Base-by-base conservation (phyloP, 2,888 invertebrate species). In the Morpho deidamia region DNA sequence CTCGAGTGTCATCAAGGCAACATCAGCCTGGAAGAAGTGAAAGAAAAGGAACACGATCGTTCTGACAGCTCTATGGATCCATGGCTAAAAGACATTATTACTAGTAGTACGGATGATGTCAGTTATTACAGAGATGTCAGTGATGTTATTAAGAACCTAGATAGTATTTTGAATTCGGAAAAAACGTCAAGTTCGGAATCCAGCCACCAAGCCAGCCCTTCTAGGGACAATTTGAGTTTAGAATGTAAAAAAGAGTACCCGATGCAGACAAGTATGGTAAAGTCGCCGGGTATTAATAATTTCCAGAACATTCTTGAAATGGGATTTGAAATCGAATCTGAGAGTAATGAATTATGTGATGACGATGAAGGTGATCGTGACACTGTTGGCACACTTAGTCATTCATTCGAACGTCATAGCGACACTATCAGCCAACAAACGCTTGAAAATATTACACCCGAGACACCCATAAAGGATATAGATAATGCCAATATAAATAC, bases 111-210 rank as follows among this genome's bases (percentile, higher is more conserved):
- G 44, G 92, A 92, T 47, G 92, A 92, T 63, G 90, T 91, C 65
- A 91, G 91, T 59, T 92, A 92, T 67, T 91, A 91, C 63, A 86
- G 81, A 62, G 92, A 92, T 61, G 91, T 92, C 54, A 92, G 92
- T 53, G 92, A 92, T 66, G 92, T 92, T 9, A 92, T 92, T 38
- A 91, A 91, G 71, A 92, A 92, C 75, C 84, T 92, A 64, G 92
- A 92, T 76, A 92, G 91, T 65, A 91, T 92, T 55, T 76, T 93
- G 44, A 92, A 92, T 54, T 87, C 91, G 0, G 92, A 93, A 69
- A 92, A 91, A 66, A 91, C 91, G 1, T 91, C 91, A 7, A 91
- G 91, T 68, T 91, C 91, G 0, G 92, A 91, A 64, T 92, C 92
- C 7, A 91, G 91, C 60, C 90, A 91, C 58, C 91, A 91, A 58